Percentiles rank a stretch among this genome's conserved stretches.
Evolutionary conservation across 2,888 invertebrate genomes (phyloP).

Genomic region (Andrena praecox): DNA sequence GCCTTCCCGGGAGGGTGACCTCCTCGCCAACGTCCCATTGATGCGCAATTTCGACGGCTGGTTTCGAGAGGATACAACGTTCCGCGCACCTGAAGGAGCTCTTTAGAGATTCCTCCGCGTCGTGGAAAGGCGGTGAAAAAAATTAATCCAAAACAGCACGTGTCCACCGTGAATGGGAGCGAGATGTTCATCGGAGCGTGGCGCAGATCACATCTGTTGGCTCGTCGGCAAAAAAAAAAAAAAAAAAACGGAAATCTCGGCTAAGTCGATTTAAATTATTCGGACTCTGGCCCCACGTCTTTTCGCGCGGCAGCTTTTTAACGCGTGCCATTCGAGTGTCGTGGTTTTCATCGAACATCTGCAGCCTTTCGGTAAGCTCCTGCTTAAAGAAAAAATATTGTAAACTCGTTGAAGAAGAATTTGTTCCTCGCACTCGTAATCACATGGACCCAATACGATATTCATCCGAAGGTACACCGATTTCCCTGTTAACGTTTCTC

Average conservation of each 20-base stretch:
- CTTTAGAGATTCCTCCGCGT: slow-evolving; percentile 7
- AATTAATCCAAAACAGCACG: slow-evolving; percentile 72
- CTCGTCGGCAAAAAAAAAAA: slow-evolving; percentile 43
- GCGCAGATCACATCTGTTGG: slow-evolving; percentile 70
- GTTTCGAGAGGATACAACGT: slow-evolving; percentile 7
- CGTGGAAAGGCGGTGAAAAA: slow-evolving; percentile 44
- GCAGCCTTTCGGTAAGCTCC: slow-evolving; percentile 24
- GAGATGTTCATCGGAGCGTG: slow-evolving; percentile 69
- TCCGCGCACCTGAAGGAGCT: slow-evolving; percentile 26
- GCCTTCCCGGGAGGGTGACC: too few relatives aligned
- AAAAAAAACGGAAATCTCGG: slow-evolving; percentile 58
- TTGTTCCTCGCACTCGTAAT: background rate
- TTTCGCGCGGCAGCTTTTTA: slow-evolving; percentile 23
- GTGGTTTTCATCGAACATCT: slow-evolving; percentile 46
- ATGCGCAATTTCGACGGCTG: slow-evolving; percentile 1
- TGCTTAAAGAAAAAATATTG: background rate
- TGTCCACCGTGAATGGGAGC: slow-evolving; percentile 55
- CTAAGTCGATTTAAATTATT: slow-evolving; percentile 74
- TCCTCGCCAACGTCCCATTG: too few relatives aligned
- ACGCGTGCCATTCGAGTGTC: slow-evolving; percentile 57
- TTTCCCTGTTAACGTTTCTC: background rate
- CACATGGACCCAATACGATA: background rate
- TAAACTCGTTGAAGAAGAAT: background rate
- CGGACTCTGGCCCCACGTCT: slow-evolving; percentile 43
- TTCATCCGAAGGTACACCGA: background rate